A percentile compares a stretch with the other conserved stretches of the same genome.
phyloP scores from a whole-genome alignment of 35 echinoderm and acorn worm genomes.

The Stichopus chloronotus region DNA sequence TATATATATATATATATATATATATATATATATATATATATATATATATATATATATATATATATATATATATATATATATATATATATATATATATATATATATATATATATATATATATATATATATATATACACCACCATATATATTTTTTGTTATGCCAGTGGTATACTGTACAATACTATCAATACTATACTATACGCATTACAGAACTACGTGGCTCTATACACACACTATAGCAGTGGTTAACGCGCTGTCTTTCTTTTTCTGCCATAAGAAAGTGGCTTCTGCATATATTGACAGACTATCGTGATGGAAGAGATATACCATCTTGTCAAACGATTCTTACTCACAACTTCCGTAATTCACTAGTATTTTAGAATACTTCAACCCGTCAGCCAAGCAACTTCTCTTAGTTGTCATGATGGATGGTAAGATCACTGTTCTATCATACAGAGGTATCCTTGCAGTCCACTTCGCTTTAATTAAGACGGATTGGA shows the following conservation, averaged over 20 bases:
- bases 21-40: conserved; percentile 37
- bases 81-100: conserved; percentile 26
- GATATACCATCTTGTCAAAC: not conserved
- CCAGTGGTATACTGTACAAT: not conserved
- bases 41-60: conserved; percentile 41
- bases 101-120: conserved; percentile 33
- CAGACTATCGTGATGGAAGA: not conserved
- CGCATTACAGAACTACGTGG: too few species aligned
- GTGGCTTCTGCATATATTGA: not conserved
- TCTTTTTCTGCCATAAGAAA: too few species aligned
- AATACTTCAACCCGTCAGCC: conserved; percentile 10
- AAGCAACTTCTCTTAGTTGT: not conserved
- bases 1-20: not conserved
- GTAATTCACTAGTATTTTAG: conserved; percentile 9
- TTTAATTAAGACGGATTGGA: conserved; percentile 25
- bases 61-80: conserved; percentile 11
- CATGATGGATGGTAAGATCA: conserved; percentile 7
- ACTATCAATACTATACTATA: too few species aligned
- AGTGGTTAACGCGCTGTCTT: too few species aligned
- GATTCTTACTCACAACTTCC: conserved; percentile 1
- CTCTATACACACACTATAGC: too few species aligned
- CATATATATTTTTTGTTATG: not conserved
- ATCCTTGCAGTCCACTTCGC: not conserved
- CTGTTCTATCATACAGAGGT: not conserved
- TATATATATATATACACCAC: not conserved